Evolutionary conservation across 2,888 invertebrate genomes (phyloP).

Genomic region (Eupithecia subfuscata): DNA sequence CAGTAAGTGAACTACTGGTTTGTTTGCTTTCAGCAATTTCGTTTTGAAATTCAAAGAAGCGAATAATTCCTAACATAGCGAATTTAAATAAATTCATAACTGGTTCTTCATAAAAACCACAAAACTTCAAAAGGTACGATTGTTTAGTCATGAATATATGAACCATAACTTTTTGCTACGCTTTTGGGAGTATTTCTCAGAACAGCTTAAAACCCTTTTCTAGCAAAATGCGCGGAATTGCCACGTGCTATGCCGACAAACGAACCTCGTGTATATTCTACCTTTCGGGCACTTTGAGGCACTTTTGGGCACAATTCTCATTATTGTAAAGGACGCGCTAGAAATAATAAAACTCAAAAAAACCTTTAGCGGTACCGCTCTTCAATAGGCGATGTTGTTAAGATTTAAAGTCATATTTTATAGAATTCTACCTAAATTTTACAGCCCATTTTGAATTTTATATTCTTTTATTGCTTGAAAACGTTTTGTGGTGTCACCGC

Average conservation of each 20-base stretch:
- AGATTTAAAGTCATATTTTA: slow-evolving; percentile 75
- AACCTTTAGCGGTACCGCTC: slow-evolving; percentile 56
- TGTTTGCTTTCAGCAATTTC: slow-evolving; percentile 56
- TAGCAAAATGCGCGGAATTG: slow-evolving; percentile 59
- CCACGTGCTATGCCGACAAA: slow-evolving; percentile 77
- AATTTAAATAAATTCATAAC: slow-evolving; percentile 42
- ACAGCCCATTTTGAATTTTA: slow-evolving; percentile 67
- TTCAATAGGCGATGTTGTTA: slow-evolving; percentile 65
- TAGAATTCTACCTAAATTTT: slow-evolving; percentile 65
- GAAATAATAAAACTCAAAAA: slow-evolving; percentile 71
- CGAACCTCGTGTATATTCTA: slow-evolving; percentile 40
- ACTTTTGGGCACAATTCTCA: slow-evolving; percentile 57
- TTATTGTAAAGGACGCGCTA: slow-evolving; percentile 68
- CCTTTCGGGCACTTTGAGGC: slow-evolving; percentile 30
- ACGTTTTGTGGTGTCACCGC: slow-evolving; percentile 66
- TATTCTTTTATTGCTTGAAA: slow-evolving; percentile 52
- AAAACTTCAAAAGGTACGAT: slow-evolving; percentile 51
- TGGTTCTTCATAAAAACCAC: slow-evolving; percentile 45
- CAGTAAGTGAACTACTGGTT: slow-evolving; percentile 47
- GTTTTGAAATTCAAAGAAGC: slow-evolving; percentile 61
- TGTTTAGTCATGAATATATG: slow-evolving; percentile 55
- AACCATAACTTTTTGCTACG: slow-evolving; percentile 52
- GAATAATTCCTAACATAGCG: slow-evolving; percentile 49
- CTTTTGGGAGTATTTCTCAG: slow-evolving; percentile 58
- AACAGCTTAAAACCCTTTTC: slow-evolving; percentile 67